Conservation (phyloP, 2,888 invertebrate species). For the Parnassius glacialis region DNA sequence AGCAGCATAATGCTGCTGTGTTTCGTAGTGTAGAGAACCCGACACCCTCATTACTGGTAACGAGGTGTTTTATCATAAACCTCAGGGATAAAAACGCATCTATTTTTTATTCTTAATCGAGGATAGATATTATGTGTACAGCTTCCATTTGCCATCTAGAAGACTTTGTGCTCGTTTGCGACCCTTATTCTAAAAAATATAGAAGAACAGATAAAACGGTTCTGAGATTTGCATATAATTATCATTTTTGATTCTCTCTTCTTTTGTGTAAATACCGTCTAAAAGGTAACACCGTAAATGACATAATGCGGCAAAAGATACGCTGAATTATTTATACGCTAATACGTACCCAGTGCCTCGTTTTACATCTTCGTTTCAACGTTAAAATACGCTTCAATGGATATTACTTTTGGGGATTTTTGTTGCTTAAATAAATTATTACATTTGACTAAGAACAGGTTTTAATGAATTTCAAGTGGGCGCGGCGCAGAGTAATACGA, state of each 20-base stretch:
- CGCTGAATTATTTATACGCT: slow-evolving; percentile 77
- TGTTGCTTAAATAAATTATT: slow-evolving; percentile 77
- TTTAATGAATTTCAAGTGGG: slow-evolving; percentile 73
- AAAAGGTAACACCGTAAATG: slow-evolving; percentile 77
- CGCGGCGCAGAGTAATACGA: slow-evolving; percentile 53
- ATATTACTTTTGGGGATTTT: slow-evolving; percentile 77
- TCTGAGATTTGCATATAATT: slow-evolving; percentile 79
- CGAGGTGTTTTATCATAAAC: no score
- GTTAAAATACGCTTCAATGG: slow-evolving; percentile 72
- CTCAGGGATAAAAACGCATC: no score
- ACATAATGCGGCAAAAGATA: slow-evolving; percentile 77
- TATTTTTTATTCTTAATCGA: no score
- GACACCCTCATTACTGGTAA: no score
- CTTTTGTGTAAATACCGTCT: slow-evolving; percentile 78
- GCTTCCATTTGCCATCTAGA: no score
- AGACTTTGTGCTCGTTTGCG: no score
- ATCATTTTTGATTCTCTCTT: slow-evolving; percentile 81
- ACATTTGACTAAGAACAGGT: slow-evolving; percentile 72
- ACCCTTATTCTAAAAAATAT: neutral
- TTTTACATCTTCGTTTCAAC: slow-evolving; percentile 50
- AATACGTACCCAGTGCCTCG: slow-evolving; percentile 57
- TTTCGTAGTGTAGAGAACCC: no score
- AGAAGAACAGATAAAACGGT: slow-evolving; percentile 41
- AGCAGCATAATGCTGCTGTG: no score
- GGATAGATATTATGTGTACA: no score